phyloP scores from a whole-genome alignment of 2,113 vertebrate genomes.

The Elachura formosa region DNA sequence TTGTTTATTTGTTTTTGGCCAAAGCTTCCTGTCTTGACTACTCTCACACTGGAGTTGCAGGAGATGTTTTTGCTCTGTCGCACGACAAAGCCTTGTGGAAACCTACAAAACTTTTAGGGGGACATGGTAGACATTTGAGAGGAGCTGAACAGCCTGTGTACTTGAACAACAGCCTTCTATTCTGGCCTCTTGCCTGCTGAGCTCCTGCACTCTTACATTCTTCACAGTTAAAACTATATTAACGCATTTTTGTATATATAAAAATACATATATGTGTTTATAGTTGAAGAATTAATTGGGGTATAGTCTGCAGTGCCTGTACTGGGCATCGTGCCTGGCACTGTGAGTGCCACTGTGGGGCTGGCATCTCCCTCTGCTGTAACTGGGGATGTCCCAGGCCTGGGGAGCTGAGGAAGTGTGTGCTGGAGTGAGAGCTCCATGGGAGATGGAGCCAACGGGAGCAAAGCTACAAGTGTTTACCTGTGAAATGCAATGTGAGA shows the following conservation, averaged over 20 bases:
- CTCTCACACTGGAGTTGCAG: neutral
- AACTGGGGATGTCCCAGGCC: accelerated
- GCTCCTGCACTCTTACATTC: neutral
- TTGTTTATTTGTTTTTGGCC: neutral
- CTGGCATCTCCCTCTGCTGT: neutral
- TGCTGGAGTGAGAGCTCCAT: neutral
- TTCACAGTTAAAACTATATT: neutral
- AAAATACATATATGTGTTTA: accelerated
- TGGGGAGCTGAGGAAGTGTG: no score
- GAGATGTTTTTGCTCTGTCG: neutral
- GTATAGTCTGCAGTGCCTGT: neutral
- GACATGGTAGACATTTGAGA: neutral
- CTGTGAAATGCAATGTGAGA: neutral
- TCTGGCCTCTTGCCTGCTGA: neutral
- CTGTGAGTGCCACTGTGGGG: accelerated
- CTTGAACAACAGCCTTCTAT: accelerated
- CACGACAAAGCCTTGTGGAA: neutral
- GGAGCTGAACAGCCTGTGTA: neutral
- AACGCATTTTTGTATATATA: neutral
- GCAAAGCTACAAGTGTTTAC: neutral
- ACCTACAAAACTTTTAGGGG: neutral
- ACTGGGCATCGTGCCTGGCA: neutral
- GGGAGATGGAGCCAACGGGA: neutral
- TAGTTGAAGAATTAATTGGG: accelerated
- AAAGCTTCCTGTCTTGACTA: neutral